Percentiles rank a stretch among this genome's conserved stretches.
These are phyloP conservation scores for Peromyscus nudipes DNA, from an alignment of 2,797 vertebrate species.

Conservation along the genomic window DNA sequence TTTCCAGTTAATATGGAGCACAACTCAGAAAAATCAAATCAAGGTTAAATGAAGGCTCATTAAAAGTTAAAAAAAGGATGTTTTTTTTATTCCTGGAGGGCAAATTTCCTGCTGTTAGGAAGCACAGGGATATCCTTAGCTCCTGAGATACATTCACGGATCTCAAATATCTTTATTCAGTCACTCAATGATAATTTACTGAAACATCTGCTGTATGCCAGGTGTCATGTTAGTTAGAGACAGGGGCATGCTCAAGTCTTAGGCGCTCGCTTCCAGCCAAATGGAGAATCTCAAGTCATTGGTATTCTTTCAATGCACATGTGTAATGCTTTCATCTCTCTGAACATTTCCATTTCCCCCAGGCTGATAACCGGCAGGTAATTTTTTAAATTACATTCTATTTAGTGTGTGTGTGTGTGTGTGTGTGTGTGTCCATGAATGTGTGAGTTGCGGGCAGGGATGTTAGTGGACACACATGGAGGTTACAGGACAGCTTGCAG, in stretches of 20 bases:
- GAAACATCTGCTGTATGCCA: not conserved
- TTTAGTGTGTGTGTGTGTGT: not conserved
- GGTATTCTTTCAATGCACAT: not conserved
- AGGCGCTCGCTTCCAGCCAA: not conserved
- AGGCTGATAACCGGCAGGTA: not conserved
- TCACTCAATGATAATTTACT: not conserved
- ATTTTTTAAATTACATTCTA: not conserved
- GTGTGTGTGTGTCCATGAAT: not conserved
- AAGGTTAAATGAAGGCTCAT: not conserved
- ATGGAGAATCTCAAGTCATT: not conserved
- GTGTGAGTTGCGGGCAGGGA: not conserved
- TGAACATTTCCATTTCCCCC: not conserved
- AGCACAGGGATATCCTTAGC: not conserved
- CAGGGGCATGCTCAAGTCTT: not conserved
- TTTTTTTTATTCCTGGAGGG: constrained; percentile 28
- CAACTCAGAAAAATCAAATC: constrained; percentile 53
- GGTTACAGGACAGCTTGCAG: not conserved
- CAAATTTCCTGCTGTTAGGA: not conserved
- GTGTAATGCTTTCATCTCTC: not conserved
- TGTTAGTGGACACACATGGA: not conserved
- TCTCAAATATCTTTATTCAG: not conserved
- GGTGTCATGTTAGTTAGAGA: not conserved
- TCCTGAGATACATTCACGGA: not conserved
- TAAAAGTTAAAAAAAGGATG: not conserved
- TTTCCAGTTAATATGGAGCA: constrained; percentile 7